Conservation (phyloP, 2,113 vertebrate species). For the Gambusia affinis region DNA sequence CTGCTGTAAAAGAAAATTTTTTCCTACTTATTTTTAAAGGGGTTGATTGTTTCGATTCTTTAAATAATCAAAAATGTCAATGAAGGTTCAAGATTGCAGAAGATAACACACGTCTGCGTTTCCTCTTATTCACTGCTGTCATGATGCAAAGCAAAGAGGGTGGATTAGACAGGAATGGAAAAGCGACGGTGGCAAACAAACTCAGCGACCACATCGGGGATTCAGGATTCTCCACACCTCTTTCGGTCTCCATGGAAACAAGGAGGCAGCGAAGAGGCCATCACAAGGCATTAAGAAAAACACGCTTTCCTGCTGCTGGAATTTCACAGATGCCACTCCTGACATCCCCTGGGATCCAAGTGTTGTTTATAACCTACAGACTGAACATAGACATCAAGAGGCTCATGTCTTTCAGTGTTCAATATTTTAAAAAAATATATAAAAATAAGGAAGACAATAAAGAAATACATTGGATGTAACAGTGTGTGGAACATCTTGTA, state of each 20-base stretch:
- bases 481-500: conserved; percentile 21
- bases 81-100: too few species aligned
- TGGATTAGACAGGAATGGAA: conserved; percentile 32
- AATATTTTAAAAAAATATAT: not conserved
- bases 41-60: too few species aligned
- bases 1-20: not conserved
- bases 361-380: conserved; percentile 37
- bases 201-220: conserved; percentile 42
- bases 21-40: not conserved
- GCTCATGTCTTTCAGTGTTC: conserved; percentile 14
- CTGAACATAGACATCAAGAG: conserved; percentile 38
- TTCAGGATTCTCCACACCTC: conserved; percentile 60
- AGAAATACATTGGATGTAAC: conserved; percentile 42
- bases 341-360: conserved; percentile 42
- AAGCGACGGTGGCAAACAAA: conserved; percentile 46
- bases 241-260: conserved; percentile 72
- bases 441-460: not conserved
- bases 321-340: conserved; percentile 42
- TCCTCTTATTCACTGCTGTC: conserved; percentile 21
- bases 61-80: too few species aligned
- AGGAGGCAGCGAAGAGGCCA: conserved; percentile 42
- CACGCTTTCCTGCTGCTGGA: conserved; percentile 39
- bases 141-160: conserved; percentile 24
- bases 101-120: conserved; percentile 1
- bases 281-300: conserved; percentile 43